Conservation (phyloP, 2,113 vertebrate genomes). For the Pan paniscus region DNA sequence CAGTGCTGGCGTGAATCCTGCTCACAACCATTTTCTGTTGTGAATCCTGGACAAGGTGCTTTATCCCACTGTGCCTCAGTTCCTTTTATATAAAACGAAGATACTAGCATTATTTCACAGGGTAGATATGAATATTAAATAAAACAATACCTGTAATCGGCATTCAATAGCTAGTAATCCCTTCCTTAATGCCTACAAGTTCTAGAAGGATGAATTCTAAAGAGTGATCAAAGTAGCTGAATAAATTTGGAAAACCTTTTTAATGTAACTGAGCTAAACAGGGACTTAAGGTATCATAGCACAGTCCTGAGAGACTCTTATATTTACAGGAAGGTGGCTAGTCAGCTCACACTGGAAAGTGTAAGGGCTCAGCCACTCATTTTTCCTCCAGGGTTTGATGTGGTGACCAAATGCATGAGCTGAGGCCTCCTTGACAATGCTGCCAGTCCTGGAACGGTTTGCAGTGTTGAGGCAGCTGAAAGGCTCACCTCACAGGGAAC, state of each 20-base stretch:
- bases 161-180: neutral
- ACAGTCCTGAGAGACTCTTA: neutral
- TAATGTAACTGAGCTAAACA: neutral
- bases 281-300: neutral
- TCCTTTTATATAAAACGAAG: neutral
- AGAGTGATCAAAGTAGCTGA: neutral
- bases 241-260: neutral
- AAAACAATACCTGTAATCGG: neutral
- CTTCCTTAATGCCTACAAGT: neutral
- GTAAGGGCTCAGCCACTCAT: neutral
- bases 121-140: neutral
- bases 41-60: neutral
- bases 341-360: neutral
- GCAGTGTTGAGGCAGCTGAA: neutral
- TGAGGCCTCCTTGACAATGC: neutral
- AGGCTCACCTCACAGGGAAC: too few relatives aligned
- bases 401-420: neutral
- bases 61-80: neutral
- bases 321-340: neutral
- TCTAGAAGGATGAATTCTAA: neutral
- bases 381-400: neutral
- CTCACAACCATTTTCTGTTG: neutral
- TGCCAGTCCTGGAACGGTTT: accelerated
- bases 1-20: neutral
- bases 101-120: neutral